These are phyloP conservation scores for Echinometra lucunter DNA, from an alignment of 53 echinoderm and acorn worm genomes.

Conservation along the genomic window DNA sequence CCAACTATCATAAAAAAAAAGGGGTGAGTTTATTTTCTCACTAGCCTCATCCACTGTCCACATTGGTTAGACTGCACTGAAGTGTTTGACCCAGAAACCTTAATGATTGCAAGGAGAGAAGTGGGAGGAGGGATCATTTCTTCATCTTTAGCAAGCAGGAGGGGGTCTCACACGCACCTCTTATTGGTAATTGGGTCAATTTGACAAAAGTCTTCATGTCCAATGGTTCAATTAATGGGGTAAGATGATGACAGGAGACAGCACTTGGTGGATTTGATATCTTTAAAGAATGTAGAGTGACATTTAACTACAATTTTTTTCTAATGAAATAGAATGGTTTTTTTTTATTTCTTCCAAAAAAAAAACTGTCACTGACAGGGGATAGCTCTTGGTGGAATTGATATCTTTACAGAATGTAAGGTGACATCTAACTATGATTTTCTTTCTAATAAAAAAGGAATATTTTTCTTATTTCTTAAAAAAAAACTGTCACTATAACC, in stretches of 20 bases:
- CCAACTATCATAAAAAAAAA: too few relatives aligned
- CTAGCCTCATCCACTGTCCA: not conserved
- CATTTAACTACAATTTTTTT: too few relatives aligned
- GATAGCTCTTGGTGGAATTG: too few relatives aligned
- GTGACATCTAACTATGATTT: too few relatives aligned
- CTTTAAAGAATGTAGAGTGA: too few relatives aligned
- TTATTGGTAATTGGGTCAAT: constrained; percentile 10
- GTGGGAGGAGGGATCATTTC: not conserved
- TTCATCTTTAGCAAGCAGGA: not conserved
- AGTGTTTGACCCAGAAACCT: not conserved
- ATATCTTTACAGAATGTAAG: too few relatives aligned
- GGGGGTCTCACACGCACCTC: not conserved
- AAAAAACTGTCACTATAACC: too few relatives aligned
- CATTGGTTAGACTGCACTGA: not conserved
- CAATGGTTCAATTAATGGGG: not conserved
- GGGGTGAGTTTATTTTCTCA: not conserved
- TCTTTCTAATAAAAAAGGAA: too few relatives aligned
- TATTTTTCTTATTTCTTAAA: too few relatives aligned
- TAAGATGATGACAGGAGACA: not conserved
- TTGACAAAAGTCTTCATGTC: constrained; percentile 13
- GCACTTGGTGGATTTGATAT: not conserved
- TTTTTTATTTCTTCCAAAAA: too few relatives aligned
- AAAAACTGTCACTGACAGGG: too few relatives aligned
- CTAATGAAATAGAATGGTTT: too few relatives aligned
- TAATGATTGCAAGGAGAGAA: not conserved